A percentile compares a stretch with the other conserved stretches of the same genome.
phyloP scores from a whole-genome alignment of 92 coral and sea anemone genomes.

The Palythoa grandiflora region DNA sequence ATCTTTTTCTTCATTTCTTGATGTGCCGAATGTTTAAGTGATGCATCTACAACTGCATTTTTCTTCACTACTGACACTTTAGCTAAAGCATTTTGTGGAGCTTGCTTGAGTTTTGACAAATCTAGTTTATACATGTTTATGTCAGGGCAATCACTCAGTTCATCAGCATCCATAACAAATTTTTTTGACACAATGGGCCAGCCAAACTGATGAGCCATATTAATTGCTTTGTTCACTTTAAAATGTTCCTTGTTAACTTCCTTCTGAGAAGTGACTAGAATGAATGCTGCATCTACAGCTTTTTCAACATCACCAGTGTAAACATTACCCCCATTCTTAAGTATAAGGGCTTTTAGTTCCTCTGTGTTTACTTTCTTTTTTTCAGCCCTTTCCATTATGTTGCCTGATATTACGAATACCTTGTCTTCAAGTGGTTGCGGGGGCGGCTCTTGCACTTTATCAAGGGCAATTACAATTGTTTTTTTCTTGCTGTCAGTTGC shows the following conservation, averaged over 20 bases:
- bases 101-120: conserved; percentile 12
- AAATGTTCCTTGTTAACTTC: conserved; percentile 40
- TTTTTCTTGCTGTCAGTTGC: conserved; percentile 10
- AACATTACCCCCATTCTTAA: conserved; percentile 40
- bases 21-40: background rate
- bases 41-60: background rate
- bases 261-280: conserved; percentile 42
- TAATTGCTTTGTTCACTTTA: conserved; percentile 48
- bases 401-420: conserved; percentile 44
- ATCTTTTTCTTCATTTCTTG: conserved; percentile 31
- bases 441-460: background rate
- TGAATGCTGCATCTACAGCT: conserved; percentile 36
- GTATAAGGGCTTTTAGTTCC: conserved; percentile 5
- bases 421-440: conserved; percentile 42
- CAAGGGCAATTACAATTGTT: background rate
- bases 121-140: conserved; percentile 1
- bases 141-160: background rate
- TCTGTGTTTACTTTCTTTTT: conserved; percentile 41
- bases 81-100: conserved; percentile 2
- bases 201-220: conserved; percentile 33
- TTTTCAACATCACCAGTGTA: conserved; percentile 39
- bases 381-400: conserved; percentile 23
- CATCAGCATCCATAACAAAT: conserved; percentile 14
- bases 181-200: conserved; percentile 28
- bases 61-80: background rate